Evolutionary conservation across 2,888 invertebrate genomes (phyloP), one percentile per base, ranked within the genome.

Genomic region (Rhagonycha fulva): DNA sequence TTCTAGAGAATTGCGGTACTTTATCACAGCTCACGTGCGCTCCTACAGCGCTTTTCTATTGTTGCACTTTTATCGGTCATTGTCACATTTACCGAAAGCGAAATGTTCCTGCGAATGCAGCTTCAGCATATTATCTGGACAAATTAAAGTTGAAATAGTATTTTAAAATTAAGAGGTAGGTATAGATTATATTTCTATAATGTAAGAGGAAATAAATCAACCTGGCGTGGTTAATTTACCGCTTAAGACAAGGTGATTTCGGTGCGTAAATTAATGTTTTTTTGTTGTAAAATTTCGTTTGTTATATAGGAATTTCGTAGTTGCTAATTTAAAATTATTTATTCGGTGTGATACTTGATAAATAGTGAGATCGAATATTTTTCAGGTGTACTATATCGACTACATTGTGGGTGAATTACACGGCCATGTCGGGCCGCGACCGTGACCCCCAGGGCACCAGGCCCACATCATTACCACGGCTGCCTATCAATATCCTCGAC

Each of bases 391-490:
- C 47, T 47, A 74, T 71, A 74, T 74, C 70, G 73, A 68, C 62
- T 68, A 62, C 67, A 71, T 71, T 71, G 67, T 75, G 71, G 76
- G 68, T 76, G 76, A 76, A 74, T 72, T 71, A 70, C 76, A 74
- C 75, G 70, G 75, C 77, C 77, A 78, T 72, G 75, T 72, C 74
- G 80, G 79, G 77, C 75, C 78, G 71, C 76, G 80, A 76, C 82
- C 82, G 79, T 81, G 81, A 82, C 81, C 81, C 81, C 82, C 70
- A 73, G 78, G 78, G 75, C 75, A 75, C 78, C 75, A 75, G 73
- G 78, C 78, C 78, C 78, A 76, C 78, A 81, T 82, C 81, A 82
- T 82, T 82, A 82, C 81, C 76, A 72, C 77, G 78, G 78, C 76
- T 79, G 78, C 80, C 80, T 80, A 81, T 81, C 81, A 80, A 79